Base-by-base conservation (phyloP, 2,888 invertebrate genomes). In the Augiades crinisus region DNA sequence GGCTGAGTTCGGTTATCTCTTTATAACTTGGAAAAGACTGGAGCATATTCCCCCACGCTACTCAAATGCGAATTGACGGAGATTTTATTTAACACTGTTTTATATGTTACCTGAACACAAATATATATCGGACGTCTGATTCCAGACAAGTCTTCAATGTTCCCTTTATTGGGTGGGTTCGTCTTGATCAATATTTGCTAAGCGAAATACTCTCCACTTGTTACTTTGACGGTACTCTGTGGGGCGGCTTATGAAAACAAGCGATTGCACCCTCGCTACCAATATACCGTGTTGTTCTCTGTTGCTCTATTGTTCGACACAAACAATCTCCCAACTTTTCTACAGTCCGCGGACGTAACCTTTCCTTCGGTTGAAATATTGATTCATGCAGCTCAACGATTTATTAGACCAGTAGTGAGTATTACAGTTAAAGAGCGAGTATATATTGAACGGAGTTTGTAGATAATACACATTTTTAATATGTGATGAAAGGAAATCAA, bases 121-220 rank as follows among this genome's bases (percentile, higher is more conserved):
- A n/a, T n/a, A n/a, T n/a, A n/a, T n/a, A n/a, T n/a, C n/a, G n/a
- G n/a, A n/a, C n/a, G n/a, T n/a, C n/a, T n/a, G n/a, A n/a, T n/a
- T n/a, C n/a, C n/a, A 27, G 27, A 27, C 27, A 57, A 61, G 63
- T 62, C 55, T 53, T 56, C 57, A 27, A 60, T 58, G 61, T 62
- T 67, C 62, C 63, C 56, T 69, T 65, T 72, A 73, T 74, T 70
- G 65, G 51, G 56, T 37, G 53, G 38, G 59, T 59, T 62, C 56
- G 60, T 61, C 62, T 70, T 58, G 57, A 65, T 65, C 67, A 74
- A 75, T 68, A 71, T 68, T 74, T 61, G 64, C 58, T 38, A 52
- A 53, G 56, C 44, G 55, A 50, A 57, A 62, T 61, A 54, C 59
- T 55, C 47, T 53, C 45, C 34, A 50, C 56, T 61, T 61, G 57